Evolutionary conservation across 2,113 vertebrate species (phyloP).

Genomic region (Scomber japonicus): DNA sequence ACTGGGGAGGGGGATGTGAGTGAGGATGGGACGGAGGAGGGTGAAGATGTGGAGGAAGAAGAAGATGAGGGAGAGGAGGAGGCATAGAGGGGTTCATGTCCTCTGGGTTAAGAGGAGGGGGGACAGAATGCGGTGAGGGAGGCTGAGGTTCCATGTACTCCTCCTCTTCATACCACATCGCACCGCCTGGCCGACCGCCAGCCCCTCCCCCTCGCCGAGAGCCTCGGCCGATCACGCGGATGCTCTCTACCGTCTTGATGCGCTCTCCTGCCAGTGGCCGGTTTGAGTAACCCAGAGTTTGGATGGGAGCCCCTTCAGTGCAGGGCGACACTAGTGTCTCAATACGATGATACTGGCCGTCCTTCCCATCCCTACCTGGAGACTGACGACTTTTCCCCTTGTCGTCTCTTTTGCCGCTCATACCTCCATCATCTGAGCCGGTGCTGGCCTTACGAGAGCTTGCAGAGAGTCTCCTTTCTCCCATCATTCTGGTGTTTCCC

Average conservation of each 20-base stretch:
- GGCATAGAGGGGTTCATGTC: slow-evolving; percentile 70
- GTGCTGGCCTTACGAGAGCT: slow-evolving; percentile 72
- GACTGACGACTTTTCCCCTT: slow-evolving; percentile 60
- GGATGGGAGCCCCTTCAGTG: slow-evolving; percentile 92
- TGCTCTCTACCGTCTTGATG: slow-evolving; percentile 96
- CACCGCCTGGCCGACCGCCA: slow-evolving; percentile 68
- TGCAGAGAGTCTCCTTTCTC: slow-evolving; percentile 68
- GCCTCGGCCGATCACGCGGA: slow-evolving; percentile 91
- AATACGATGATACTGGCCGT: slow-evolving; percentile 92
- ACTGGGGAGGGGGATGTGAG: slow-evolving; percentile 74
- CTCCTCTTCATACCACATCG: slow-evolving; percentile 85
- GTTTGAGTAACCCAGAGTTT: slow-evolving; percentile 90
- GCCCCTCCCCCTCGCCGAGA: slow-evolving; percentile 84
- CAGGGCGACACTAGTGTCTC: slow-evolving; percentile 93
- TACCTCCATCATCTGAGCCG: slow-evolving; percentile 69
- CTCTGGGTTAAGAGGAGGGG: slow-evolving; percentile 81
- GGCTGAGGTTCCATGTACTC: slow-evolving; percentile 82
- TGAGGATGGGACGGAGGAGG: slow-evolving; percentile 66
- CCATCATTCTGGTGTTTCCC: slow-evolving; percentile 56
- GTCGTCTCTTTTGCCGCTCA: slow-evolving; percentile 62
- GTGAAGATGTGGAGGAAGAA: slow-evolving; percentile 80
- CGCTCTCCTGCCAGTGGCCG: slow-evolving; percentile 90
- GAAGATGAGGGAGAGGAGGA: slow-evolving; percentile 68
- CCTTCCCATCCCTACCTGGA: slow-evolving; percentile 51
- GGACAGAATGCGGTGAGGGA: slow-evolving; percentile 48